Base-by-base conservation (phyloP, 2,888 invertebrate species). In the Emesis furor region DNA sequence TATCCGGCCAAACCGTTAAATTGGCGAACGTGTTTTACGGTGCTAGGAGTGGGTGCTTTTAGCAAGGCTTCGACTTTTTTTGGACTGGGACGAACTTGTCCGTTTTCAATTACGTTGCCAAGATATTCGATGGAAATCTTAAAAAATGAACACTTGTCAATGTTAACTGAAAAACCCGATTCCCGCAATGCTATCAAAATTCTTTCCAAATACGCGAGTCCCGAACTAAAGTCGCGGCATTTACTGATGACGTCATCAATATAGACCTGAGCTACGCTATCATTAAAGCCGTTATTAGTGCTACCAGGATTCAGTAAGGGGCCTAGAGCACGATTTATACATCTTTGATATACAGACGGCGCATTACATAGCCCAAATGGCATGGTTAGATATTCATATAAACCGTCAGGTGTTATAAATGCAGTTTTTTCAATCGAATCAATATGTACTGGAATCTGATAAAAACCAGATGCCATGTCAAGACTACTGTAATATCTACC, bases 171-270 rank as follows among this genome's bases (percentile, higher is more conserved):
- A 37, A 37, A 37, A 37, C 37, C 37, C 1, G 37, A 37, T 37
- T 37, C 37, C 6, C 6, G 37, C 37, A 37, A 37, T 37, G 37
- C 37, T 37, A 37, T 37, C 37, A 37, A 37, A 37, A 37, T 37
- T 37, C 37, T 37, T 37, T 37, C 37, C 7, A 37, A 6, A 37
- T 37, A 37, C 7, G 37, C 37, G 6, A 91, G 42, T 0, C 89
- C 89, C 3, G 76, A 65, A 0, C 65, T 0, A 30, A 88, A 82
- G 37, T 87, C 73, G 0, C 51, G 14, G 51, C 86, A 82, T 79
- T 90, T 89, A 4, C 73, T 74, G 0, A 91, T 17, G 0, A 91
- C 91, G 62, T 91, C 91, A 82, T 91, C 90, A 0, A 91, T 76
- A 39, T 91, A 91, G 0, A 90, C 89, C n/a, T 87, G 87, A 5